Conservation (phyloP, 2,113 vertebrate species). For the Solea senegalensis region DNA sequence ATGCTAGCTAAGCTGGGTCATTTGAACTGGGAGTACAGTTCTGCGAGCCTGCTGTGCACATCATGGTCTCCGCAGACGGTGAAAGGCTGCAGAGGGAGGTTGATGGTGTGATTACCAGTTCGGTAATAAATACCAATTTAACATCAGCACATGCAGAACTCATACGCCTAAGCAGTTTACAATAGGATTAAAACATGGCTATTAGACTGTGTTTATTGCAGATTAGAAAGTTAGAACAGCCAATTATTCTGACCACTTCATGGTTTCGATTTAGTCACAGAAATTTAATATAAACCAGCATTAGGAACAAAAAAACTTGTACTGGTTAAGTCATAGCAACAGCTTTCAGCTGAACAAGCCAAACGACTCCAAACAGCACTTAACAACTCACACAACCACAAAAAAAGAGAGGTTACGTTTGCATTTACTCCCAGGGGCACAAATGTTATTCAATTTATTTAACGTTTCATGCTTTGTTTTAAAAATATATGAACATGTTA, state of each 20-base stretch:
- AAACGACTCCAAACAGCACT: constrained; percentile 56
- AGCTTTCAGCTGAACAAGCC: neutral
- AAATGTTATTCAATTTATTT: neutral
- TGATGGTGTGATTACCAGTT: constrained; percentile 85
- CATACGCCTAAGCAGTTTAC: constrained; percentile 52
- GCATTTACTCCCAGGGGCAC: constrained; percentile 24
- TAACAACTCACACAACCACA: constrained; percentile 33
- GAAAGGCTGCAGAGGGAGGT: constrained; percentile 80
- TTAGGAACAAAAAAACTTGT: neutral
- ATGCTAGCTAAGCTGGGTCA: constrained; percentile 90
- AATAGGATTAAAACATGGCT: constrained; percentile 68
- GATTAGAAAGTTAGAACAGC: constrained; percentile 61
- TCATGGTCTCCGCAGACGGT: constrained; percentile 77
- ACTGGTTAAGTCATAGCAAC: neutral
- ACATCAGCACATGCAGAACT: constrained; percentile 81
- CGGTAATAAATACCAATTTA: constrained; percentile 84
- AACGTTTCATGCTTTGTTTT: neutral
- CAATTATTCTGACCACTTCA: constrained; percentile 37
- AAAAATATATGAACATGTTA: constrained; percentile 3
- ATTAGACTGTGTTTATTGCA: constrained; percentile 67
- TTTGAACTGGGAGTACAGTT: constrained; percentile 87
- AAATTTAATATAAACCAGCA: neutral
- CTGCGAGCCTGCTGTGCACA: constrained; percentile 87
- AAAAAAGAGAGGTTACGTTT: constrained; percentile 26
- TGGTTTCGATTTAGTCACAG: neutral